Percentiles rank a stretch among this genome's conserved stretches.
Conservation (phyloP, 92 coral and sea anemone genomes). For the Parazoanthus atlanticus region DNA sequence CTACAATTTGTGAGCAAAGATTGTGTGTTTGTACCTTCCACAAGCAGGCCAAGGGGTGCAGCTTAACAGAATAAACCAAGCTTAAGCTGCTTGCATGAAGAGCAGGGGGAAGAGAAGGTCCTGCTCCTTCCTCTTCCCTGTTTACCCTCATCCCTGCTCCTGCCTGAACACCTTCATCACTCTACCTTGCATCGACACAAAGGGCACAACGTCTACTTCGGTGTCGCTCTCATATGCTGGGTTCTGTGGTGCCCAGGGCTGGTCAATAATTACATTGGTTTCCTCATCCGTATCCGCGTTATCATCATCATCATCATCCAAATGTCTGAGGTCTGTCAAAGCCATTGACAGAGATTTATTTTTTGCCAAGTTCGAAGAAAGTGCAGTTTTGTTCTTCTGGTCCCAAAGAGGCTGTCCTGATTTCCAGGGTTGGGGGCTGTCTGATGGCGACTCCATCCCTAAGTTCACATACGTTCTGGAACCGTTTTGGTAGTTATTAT, state of each 20-base stretch:
- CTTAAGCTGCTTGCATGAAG: too few relatives aligned
- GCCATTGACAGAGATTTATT: conserved; percentile 87
- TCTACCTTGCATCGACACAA: conserved; percentile 26
- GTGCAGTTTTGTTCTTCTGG: conserved; percentile 44
- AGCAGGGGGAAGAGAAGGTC: too few relatives aligned
- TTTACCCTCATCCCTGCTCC: too few relatives aligned
- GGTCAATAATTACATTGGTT: conserved; percentile 10
- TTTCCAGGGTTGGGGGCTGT: conserved; percentile 13
- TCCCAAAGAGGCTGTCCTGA: conserved; percentile 54
- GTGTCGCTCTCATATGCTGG: conserved; percentile 78
- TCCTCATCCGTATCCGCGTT: conserved; percentile 31
- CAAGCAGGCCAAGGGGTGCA: too few relatives aligned
- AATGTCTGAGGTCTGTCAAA: conserved; percentile 80
- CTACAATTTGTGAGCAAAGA: too few relatives aligned
- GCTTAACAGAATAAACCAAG: too few relatives aligned
- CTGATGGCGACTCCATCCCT: neutral
- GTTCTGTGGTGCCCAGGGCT: conserved; percentile 64
- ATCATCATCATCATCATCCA: conserved; percentile 71
- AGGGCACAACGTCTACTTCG: conserved; percentile 43
- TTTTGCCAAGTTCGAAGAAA: conserved; percentile 75
- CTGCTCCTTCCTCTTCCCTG: too few relatives aligned
- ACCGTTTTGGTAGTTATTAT: conserved; percentile 4
- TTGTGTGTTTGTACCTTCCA: too few relatives aligned
- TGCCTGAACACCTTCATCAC: too few relatives aligned
- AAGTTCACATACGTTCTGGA: conserved; percentile 4